Percentiles rank a stretch among this genome's conserved stretches.
Conservation (phyloP, 2,113 vertebrate genomes). For the Salvelinus namaycush region DNA sequence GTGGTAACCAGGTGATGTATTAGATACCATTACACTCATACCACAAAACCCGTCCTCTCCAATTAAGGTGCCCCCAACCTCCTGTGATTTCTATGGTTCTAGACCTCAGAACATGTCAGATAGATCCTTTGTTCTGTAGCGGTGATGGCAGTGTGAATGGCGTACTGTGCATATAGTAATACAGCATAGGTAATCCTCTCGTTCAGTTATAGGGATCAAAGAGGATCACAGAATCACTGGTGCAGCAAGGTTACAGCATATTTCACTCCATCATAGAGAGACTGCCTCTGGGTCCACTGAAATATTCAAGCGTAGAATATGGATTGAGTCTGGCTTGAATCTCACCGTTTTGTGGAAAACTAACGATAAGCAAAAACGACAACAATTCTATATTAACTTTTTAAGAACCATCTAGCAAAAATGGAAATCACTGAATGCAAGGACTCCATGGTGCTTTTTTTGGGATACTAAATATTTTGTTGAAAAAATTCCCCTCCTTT, state of each 20-base stretch:
- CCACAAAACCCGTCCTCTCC: too few species aligned
- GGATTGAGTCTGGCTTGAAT: background rate
- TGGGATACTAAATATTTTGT: too few species aligned
- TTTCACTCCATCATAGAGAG: conserved; percentile 16
- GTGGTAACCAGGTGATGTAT: too few species aligned
- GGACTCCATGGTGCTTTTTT: too few species aligned
- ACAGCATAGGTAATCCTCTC: conserved; percentile 60
- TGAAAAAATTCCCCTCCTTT: too few species aligned
- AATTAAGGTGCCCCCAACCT: too few species aligned
- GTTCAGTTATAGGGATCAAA: conserved; percentile 57
- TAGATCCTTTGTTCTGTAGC: conserved; percentile 40
- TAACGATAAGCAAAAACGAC: background rate
- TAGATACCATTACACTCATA: too few species aligned
- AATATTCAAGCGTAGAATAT: too few species aligned
- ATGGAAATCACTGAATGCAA: too few species aligned
- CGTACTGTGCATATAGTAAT: conserved; percentile 29
- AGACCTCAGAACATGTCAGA: too few species aligned
- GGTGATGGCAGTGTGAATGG: conserved; percentile 46
- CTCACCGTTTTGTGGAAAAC: background rate
- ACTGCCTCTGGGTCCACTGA: background rate
- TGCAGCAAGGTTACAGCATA: conserved; percentile 48
- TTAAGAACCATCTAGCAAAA: too few species aligned
- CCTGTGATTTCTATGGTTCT: too few species aligned
- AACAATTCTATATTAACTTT: background rate
- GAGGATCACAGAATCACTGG: background rate